These are phyloP conservation scores for Casuarius casuarius DNA, from an alignment of 2,113 vertebrate genomes.

Conservation along the genomic window DNA sequence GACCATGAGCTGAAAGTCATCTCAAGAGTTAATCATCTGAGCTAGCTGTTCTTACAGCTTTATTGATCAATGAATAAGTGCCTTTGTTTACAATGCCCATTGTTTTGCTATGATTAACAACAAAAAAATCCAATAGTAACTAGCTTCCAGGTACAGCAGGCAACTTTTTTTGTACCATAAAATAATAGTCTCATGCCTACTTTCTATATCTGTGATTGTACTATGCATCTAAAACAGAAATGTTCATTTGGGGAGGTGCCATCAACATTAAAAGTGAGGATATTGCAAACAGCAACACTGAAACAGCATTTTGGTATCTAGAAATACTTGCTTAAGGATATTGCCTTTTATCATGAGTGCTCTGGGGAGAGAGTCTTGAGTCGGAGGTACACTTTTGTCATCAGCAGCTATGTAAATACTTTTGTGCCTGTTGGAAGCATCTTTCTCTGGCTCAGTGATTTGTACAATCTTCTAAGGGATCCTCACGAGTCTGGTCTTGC, in stretches of 20 bases:
- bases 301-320: slow-evolving; percentile 11
- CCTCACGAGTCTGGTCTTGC: neutral
- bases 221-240: slow-evolving; percentile 11
- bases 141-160: neutral
- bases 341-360: slow-evolving; percentile 5
- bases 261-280: slow-evolving; percentile 24
- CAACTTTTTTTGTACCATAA: neutral
- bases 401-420: slow-evolving; percentile 41
- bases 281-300: slow-evolving; percentile 18
- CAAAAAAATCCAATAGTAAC: neutral
- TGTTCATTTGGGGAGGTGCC: slow-evolving; percentile 40
- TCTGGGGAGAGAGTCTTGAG: neutral
- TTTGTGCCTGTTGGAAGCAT: slow-evolving; percentile 22
- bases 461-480: slow-evolving; percentile 10
- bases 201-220: slow-evolving; percentile 30
- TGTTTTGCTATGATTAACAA: slow-evolving; percentile 31
- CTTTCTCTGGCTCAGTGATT: slow-evolving; percentile 32
- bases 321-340: slow-evolving; percentile 32
- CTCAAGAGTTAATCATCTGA: neutral
- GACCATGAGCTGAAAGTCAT: neutral
- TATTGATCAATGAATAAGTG: neutral
- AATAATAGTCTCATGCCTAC: neutral
- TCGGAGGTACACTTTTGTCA: slow-evolving; percentile 16
- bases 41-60: neutral
- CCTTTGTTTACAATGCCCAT: neutral